Base-by-base conservation (phyloP, 2,888 invertebrate genomes). In the Incurvaria masculella region DNA sequence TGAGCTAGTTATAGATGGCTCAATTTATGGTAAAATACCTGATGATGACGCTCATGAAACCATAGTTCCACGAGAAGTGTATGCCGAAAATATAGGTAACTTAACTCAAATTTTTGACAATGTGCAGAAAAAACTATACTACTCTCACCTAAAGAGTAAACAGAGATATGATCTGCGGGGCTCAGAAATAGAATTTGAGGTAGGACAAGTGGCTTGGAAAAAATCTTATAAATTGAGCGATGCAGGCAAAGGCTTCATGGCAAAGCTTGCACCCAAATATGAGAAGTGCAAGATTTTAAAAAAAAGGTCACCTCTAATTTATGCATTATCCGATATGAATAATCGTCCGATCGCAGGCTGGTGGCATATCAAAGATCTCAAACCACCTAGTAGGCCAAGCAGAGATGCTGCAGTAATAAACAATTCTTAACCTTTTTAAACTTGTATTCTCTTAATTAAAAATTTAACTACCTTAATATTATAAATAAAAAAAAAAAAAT, bases 1-100 rank as follows among this genome's bases (percentile, higher is more conserved):
- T 1, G 55, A 58, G 44, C 39, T 54, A 1, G 54, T 58, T 2
- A 26, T 27, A 1, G 51, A 51, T 42, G 56, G 56, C 4, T 49
- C 53, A 2, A 48, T 49, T 21, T 55, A 53, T 23, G 11, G 19
- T 4, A 51, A 55, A 2, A 4, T 16, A 10, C 44, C 44, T 4
- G 10, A 11, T 3, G 38, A 11, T 4, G 8, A 33, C 14, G 33
- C 55, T 10, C 49, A 53, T 17, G 16, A 53, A 18, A 11, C 55
- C 2, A 55, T 55, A 42, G 16, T 47, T 6, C 55, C 57, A 18
- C 42, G 55, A 1, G 54, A 56, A 18, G 18, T 18, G 1, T 53
- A 53, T 39, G 52, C 50, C 1, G 52, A 52, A 19, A 57, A 57
- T 23, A 17, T 54, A 3, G 55, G 56, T 4, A 21, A 21, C 18